Evolutionary conservation across 2,113 vertebrate genomes (phyloP), one percentile per base, ranked within the genome.

Genomic region (Neofelis nebulosa): DNA sequence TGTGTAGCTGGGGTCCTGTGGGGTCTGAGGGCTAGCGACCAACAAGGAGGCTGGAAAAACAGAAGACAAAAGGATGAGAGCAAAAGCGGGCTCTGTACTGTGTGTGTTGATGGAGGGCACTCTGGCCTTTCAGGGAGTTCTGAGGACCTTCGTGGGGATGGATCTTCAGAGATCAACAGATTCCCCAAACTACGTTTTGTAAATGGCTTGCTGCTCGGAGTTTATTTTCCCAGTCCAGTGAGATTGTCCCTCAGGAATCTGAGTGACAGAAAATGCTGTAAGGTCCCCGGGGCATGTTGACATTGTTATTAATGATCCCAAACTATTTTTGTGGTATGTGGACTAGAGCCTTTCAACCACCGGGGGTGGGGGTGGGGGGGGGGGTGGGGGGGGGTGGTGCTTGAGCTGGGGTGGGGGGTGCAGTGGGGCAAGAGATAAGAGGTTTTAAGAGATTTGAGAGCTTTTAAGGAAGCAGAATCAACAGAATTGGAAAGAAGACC

Each of bases 21-120:
- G 52, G 36, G 27, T 55, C 2, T 57, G 74, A 73, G 27, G 4
- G 1, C 1, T 52, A 50, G 66, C 7, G n/a, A 52, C 45, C 38
- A 41, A 38, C 5, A 13, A 1, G 6, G 21, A 73, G 2, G 65
- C 36, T 74, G 9, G 81, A 31, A 86, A 74, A 68, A 52, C 31
- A 31, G 27, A n/a, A 41, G 33, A 29, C 27, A 38, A 45, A 33
- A 82, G 66, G 12, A 31, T 0, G 2, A 6, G 27, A 50, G 69
- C 31, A 45, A 4, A 1, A 2, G 61, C 1, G 6, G 27, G 27
- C 21, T 83, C 8, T 71, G 11, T 6, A 45, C 36, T 4, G 2
- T 0, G 0, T 2, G 0, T 5, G 29, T 45, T 55, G n/a, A 31
- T 11, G 73, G 4, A 29, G 52, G 31, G 65, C 23, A 1, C 25